A percentile compares a stretch with the other conserved stretches of the same genome.
Evolutionary conservation across 2,888 invertebrate species (phyloP).

Genomic region (Diaprepes abbreviatus): DNA sequence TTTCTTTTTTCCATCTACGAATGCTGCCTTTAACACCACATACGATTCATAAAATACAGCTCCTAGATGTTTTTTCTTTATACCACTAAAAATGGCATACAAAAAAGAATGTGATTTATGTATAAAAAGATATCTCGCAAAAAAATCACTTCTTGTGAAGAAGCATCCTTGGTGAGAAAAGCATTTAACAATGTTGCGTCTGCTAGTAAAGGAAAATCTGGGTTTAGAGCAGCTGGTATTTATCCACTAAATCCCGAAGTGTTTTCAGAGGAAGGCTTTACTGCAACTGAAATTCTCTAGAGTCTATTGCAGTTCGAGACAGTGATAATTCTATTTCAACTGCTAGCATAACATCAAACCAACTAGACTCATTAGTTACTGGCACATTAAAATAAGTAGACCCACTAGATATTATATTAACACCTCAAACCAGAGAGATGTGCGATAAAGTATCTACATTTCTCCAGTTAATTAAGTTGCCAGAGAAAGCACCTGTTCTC

Average conservation of each 20-base stretch:
- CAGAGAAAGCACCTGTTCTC: neutral
- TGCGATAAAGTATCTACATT: neutral
- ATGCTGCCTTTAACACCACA: conserved; percentile 53
- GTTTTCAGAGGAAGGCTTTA: conserved; percentile 51
- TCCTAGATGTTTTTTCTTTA: conserved; percentile 54
- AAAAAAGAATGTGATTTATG: conserved; percentile 57
- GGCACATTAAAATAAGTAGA: neutral
- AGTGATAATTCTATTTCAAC: neutral
- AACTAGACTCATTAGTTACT: neutral
- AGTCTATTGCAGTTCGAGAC: neutral
- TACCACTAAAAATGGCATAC: conserved; percentile 55
- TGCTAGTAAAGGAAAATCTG: conserved; percentile 59
- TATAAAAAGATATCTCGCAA: conserved; percentile 53
- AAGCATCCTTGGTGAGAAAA: conserved; percentile 55
- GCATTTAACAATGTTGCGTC: conserved; percentile 50
- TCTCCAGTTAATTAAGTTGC: neutral
- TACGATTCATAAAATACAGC: conserved; percentile 51
- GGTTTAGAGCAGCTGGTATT: conserved; percentile 60
- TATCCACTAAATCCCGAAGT: conserved; percentile 56
- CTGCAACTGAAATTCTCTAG: conserved; percentile 23
- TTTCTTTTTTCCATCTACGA: conserved; percentile 51
- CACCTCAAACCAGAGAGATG: neutral
- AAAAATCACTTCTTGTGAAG: conserved; percentile 57
- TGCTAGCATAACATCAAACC: too few species aligned
- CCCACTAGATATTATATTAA: neutral